Percentiles rank a stretch among this genome's conserved stretches.
Evolutionary conservation across 2,888 invertebrate genomes (phyloP).

Genomic region (Andricus quercusramuli): DNA sequence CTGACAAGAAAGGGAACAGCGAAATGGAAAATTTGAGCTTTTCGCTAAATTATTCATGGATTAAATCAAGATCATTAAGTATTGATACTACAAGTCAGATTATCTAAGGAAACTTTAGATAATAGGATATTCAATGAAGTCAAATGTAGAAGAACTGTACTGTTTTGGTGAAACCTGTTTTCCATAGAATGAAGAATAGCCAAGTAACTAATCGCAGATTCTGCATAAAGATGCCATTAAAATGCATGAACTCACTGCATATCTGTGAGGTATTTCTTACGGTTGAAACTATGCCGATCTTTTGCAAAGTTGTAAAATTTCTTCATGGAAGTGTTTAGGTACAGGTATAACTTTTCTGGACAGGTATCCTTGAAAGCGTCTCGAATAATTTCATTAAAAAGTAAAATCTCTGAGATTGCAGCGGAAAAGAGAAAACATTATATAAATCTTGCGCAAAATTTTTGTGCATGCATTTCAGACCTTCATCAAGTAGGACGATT

Average conservation of each 20-base stretch:
- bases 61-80: neutral
- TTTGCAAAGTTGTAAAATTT: conserved; percentile 12
- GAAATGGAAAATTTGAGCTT: neutral
- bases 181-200: neutral
- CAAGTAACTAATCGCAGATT: conserved; percentile 29
- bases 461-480: conserved; percentile 3
- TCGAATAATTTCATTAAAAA: conserved; percentile 30
- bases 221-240: conserved; percentile 33
- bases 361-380: conserved; percentile 13
- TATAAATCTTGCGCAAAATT: neutral
- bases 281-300: conserved; percentile 15
- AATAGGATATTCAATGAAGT: neutral
- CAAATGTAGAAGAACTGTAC: neutral
- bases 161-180: neutral
- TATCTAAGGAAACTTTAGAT: neutral
- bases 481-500: neutral
- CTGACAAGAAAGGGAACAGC: neutral
- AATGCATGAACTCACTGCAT: conserved; percentile 37
- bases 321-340: conserved; percentile 17
- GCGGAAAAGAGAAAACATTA: conserved; percentile 3
- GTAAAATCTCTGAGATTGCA: conserved; percentile 24
- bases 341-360: conserved; percentile 9
- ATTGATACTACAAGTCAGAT: neutral
- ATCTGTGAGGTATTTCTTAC: conserved; percentile 22
- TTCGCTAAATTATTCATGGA: neutral